phyloP scores from a whole-genome alignment of 2,797 vertebrate species.

The Salarias fasciatus region DNA sequence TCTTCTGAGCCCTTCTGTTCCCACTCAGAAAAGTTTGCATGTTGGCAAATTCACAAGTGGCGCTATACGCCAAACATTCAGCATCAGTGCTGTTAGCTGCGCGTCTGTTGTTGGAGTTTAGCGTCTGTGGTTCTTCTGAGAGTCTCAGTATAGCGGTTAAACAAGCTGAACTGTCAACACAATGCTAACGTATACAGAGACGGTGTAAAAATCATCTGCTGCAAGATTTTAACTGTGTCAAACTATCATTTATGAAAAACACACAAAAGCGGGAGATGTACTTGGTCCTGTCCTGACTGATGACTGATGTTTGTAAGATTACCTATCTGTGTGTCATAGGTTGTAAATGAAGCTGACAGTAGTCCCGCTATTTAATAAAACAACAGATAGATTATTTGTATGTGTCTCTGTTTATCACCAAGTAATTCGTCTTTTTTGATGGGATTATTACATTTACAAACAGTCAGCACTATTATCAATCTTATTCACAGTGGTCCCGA shows the following conservation, averaged over 20 bases:
- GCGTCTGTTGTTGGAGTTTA: not conserved
- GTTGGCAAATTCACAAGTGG: constrained; percentile 3
- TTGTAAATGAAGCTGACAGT: not conserved
- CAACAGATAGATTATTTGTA: not conserved
- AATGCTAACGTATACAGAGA: too few relatives aligned
- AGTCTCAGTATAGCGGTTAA: not conserved
- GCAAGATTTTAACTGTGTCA: not conserved
- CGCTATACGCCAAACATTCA: not conserved
- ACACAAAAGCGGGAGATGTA: not conserved
- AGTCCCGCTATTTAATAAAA: not conserved
- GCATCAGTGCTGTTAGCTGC: not conserved
- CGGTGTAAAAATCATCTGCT: not conserved
- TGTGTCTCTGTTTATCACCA: not conserved
- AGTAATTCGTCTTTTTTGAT: not conserved
- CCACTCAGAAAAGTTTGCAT: not conserved
- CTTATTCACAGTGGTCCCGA: not conserved
- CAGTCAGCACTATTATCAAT: not conserved
- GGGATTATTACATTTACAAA: not conserved
- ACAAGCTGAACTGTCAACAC: not conserved
- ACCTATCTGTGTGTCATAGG: not conserved
- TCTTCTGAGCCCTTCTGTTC: not conserved
- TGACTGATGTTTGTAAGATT: not conserved
- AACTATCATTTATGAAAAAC: not conserved
- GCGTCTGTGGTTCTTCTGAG: not conserved
- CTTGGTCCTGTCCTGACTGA: too few relatives aligned